These are phyloP conservation scores for Drosophila equinoxialis DNA, from an alignment of 1,140 invertebrate genomes.

Conservation along the genomic window DNA sequence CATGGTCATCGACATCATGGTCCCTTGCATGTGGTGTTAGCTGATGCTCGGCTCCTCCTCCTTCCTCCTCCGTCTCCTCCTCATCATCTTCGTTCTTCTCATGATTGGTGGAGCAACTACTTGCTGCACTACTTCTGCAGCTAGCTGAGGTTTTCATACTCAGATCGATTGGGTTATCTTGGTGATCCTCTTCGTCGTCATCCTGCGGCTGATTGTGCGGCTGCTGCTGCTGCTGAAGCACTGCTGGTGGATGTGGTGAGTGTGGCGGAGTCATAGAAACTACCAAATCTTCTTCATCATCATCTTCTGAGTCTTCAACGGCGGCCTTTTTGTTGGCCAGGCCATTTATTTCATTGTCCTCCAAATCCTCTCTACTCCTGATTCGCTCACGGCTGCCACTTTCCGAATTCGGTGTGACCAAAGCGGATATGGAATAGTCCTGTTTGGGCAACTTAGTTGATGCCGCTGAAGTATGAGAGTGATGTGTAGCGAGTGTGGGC, in stretches of 20 bases:
- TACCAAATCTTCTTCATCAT: conserved; percentile 72
- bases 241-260: conserved; percentile 58
- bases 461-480: conserved; percentile 38
- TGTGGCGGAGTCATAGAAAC: conserved; percentile 82
- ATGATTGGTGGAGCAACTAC: conserved; percentile 43
- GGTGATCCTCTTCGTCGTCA: conserved; percentile 66
- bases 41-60: conserved; percentile 14
- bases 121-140: conserved; percentile 73
- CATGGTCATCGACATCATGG: conserved; percentile 63
- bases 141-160: conserved; percentile 87
- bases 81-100: conserved; percentile 27
- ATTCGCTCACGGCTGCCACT: conserved; percentile 70
- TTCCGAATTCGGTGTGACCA: conserved; percentile 79
- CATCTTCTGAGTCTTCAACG: conserved; percentile 25
- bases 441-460: conserved; percentile 66
- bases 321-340: conserved; percentile 26
- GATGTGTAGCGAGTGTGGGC: background rate
- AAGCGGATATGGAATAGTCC: conserved; percentile 75
- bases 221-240: conserved; percentile 1
- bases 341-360: conserved; percentile 28
- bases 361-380: conserved; percentile 61
- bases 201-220: conserved; percentile 8
- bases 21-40: conserved; percentile 64
- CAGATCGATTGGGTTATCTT: conserved; percentile 92
- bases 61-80: conserved; percentile 59